A percentile compares a stretch with the other conserved stretches of the same genome.
phyloP scores from a whole-genome alignment of 2,113 vertebrate genomes.

The Vidua macroura region DNA sequence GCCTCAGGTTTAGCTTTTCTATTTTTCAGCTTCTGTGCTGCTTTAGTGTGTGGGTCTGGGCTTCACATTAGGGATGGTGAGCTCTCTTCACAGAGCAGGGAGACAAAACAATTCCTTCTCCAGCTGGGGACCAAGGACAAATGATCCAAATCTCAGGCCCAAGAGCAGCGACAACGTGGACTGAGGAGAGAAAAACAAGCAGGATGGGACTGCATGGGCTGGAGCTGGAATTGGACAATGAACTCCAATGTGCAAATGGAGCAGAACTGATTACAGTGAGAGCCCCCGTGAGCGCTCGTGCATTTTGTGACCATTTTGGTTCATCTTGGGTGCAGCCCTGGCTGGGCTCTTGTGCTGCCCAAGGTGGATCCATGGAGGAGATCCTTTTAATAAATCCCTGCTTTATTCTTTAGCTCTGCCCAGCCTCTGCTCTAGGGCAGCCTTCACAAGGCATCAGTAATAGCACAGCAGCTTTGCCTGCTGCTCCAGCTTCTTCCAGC shows the following conservation, averaged over 20 bases:
- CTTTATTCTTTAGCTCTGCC: neutral
- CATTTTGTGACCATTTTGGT: neutral
- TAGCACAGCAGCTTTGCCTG: neutral
- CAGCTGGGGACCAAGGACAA: neutral
- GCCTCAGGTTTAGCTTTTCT: neutral
- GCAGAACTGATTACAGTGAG: neutral
- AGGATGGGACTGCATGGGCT: neutral
- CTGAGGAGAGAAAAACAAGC: neutral
- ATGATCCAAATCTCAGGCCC: neutral
- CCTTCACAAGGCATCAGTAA: neutral
- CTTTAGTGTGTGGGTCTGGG: neutral
- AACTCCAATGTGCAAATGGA: neutral
- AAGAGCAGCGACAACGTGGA: neutral
- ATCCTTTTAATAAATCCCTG: neutral
- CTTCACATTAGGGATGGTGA: neutral
- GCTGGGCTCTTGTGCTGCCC: neutral
- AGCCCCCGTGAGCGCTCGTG: rapidly evolving
- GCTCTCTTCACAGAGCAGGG: no score
- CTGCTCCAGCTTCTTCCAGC: neutral
- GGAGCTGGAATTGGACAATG: rapidly evolving
- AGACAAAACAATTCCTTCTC: no score
- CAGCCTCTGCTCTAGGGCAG: neutral
- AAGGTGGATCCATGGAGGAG: neutral
- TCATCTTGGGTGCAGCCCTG: neutral
- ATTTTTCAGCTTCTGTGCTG: neutral